Evolutionary conservation across 2,888 invertebrate species (phyloP).

Genomic region (Hypena proboscidalis): DNA sequence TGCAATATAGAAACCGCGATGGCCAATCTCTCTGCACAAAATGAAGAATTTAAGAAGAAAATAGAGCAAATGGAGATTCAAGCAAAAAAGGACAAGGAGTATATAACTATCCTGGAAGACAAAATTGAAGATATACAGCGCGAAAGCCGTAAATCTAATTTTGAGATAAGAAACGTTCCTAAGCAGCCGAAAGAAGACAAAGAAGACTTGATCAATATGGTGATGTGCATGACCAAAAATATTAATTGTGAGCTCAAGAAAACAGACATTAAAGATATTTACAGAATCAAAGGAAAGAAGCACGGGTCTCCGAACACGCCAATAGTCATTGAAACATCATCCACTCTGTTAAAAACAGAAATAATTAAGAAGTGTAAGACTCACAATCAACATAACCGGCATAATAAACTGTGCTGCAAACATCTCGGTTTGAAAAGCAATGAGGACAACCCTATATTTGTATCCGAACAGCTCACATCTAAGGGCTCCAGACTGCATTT

Average conservation of each 20-base stretch:
- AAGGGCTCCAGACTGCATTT: not conserved
- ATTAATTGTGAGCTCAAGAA: not conserved
- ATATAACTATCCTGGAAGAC: not conserved
- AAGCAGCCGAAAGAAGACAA: not conserved
- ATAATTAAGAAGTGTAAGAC: not conserved
- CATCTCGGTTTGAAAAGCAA: not conserved
- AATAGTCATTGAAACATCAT: not conserved
- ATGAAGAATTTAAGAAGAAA: not conserved
- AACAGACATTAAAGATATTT: not conserved
- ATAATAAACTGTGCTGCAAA: slow-evolving; percentile 1
- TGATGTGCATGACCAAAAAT: not conserved
- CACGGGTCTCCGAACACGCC: not conserved
- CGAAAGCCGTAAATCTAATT: not conserved
- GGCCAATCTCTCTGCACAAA: not conserved
- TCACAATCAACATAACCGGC: not conserved
- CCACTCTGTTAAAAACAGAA: not conserved
- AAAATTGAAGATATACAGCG: slow-evolving; percentile 1
- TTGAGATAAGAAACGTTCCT: not conserved
- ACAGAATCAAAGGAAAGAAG: not conserved
- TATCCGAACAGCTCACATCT: not conserved
- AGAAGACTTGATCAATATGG: not conserved
- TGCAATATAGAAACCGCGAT: not conserved
- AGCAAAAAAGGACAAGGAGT: not conserved
- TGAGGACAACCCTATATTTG: not conserved
- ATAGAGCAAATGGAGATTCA: not conserved